Evolutionary conservation across 2,113 vertebrate genomes (phyloP).

Genomic region (Paracanthobrama guichenoti): DNA sequence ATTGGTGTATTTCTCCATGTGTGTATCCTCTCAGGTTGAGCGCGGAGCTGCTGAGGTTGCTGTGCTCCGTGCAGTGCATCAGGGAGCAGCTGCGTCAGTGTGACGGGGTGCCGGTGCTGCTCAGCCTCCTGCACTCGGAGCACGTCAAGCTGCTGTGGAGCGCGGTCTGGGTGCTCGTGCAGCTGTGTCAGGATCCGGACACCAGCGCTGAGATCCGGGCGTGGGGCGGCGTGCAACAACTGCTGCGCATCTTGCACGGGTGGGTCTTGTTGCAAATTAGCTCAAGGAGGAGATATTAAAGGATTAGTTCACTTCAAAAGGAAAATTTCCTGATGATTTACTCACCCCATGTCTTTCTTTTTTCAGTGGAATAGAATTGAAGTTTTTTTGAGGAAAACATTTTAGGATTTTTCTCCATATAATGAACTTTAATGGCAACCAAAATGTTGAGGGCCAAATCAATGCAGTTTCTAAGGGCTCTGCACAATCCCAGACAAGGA

Average conservation of each 20-base stretch:
- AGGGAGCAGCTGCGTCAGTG: conserved; percentile 83
- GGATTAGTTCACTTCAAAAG: too few species aligned
- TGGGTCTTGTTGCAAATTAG: conserved; percentile 55
- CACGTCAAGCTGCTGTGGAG: conserved; percentile 87
- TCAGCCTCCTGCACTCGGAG: conserved; percentile 84
- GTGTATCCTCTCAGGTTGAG: conserved; percentile 72
- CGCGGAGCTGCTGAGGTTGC: conserved; percentile 83
- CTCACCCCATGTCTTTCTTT: too few species aligned
- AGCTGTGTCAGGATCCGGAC: conserved; percentile 86
- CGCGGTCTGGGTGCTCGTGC: conserved; percentile 86
- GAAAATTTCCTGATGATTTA: too few species aligned
- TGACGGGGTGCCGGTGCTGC: conserved; percentile 83
- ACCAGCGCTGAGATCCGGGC: conserved; percentile 80
- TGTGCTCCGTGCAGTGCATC: conserved; percentile 78
- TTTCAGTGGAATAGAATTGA: too few species aligned
- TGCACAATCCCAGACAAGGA: too few species aligned
- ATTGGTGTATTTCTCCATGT: too few species aligned
- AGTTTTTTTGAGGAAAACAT: too few species aligned
- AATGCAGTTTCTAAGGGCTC: too few species aligned
- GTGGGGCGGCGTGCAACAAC: conserved; percentile 90
- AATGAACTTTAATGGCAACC: too few species aligned
- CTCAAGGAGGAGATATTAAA: too few species aligned
- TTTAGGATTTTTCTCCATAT: too few species aligned
- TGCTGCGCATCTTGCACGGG: conserved; percentile 84
- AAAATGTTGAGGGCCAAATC: too few species aligned